Evolutionary conservation across 2,888 invertebrate genomes (phyloP).

Genomic region (Schizaphis graminum): DNA sequence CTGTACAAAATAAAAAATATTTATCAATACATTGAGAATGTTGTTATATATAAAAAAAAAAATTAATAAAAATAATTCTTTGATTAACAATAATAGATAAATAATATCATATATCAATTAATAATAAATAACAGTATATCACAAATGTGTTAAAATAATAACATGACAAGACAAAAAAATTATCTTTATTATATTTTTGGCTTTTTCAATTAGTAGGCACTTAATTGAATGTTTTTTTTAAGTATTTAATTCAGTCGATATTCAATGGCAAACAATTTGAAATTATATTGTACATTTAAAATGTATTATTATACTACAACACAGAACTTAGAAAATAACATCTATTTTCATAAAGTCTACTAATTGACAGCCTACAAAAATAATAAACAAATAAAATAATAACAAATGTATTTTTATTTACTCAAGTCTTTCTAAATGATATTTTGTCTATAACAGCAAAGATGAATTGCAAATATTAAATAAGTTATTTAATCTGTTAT

Average conservation of each 20-base stretch:
- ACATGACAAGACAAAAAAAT: slow-evolving; percentile 25
- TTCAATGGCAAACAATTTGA: neutral
- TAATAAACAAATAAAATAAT: slow-evolving; percentile 12
- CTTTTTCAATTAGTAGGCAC: slow-evolving; percentile 30
- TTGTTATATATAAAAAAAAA: neutral
- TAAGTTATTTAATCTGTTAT: neutral
- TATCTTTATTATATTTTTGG: neutral
- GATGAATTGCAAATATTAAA: neutral
- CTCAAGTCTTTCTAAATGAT: slow-evolving; percentile 7
- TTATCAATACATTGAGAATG: neutral
- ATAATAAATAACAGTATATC: slow-evolving; percentile 51
- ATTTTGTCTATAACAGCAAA: neutral
- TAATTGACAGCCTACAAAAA: slow-evolving; percentile 3
- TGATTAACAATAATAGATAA: slow-evolving; percentile 49
- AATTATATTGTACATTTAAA: neutral
- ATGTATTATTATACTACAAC: neutral
- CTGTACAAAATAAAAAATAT: neutral
- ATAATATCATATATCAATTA: slow-evolving; percentile 18
- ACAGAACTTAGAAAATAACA: neutral
- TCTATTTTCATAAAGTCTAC: neutral
- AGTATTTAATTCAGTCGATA: slow-evolving; percentile 52
- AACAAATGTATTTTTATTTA: neutral
- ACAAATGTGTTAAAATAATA: slow-evolving; percentile 53
- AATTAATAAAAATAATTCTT: slow-evolving; percentile 22
- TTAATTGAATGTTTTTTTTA: slow-evolving; percentile 53